Conservation (phyloP, 2,888 invertebrate species). For the Caenorhabditis afra region DNA sequence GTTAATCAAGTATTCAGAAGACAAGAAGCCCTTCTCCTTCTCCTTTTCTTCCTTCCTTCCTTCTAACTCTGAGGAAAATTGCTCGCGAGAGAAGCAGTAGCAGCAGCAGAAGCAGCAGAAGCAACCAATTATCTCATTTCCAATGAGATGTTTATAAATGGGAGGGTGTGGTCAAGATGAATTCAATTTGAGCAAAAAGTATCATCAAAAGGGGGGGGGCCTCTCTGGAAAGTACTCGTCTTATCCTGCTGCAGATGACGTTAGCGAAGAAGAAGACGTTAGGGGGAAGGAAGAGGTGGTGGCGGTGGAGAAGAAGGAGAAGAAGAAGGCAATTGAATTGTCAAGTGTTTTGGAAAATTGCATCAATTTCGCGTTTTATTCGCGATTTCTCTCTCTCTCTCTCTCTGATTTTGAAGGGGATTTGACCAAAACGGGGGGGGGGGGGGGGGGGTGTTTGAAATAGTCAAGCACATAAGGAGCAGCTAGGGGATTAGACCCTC, state of each 20-base stretch:
- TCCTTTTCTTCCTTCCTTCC: conserved; percentile 3
- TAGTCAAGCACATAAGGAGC: too few relatives aligned
- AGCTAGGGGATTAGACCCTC: too few relatives aligned
- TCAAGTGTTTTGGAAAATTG: conserved; percentile 56
- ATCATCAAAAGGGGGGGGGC: too few relatives aligned
- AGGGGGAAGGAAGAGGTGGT: conserved; percentile 5
- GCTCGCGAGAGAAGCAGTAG: conserved; percentile 27
- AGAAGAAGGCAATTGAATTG: conserved; percentile 41
- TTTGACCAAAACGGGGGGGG: not conserved
- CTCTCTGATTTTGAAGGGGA: conserved; percentile 8
- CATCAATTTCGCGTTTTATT: conserved; percentile 43
- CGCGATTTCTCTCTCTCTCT: conserved; percentile 23
- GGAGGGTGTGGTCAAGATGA: not conserved
- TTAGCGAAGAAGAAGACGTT: conserved; percentile 24
- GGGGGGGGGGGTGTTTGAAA: too few relatives aligned
- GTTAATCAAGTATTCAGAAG: conserved; percentile 48
- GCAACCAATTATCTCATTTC: conserved; percentile 56
- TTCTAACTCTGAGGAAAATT: conserved; percentile 3
- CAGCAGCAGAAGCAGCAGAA: too few relatives aligned
- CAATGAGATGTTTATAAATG: conserved; percentile 41
- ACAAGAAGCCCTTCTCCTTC: conserved; percentile 21
- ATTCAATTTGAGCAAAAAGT: too few relatives aligned
- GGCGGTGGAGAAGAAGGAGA: not conserved
- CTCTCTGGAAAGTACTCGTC: conserved; percentile 5
- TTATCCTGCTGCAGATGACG: conserved; percentile 38